Base-by-base conservation (phyloP, 2,113 vertebrate species). In the Malurus elegans region DNA sequence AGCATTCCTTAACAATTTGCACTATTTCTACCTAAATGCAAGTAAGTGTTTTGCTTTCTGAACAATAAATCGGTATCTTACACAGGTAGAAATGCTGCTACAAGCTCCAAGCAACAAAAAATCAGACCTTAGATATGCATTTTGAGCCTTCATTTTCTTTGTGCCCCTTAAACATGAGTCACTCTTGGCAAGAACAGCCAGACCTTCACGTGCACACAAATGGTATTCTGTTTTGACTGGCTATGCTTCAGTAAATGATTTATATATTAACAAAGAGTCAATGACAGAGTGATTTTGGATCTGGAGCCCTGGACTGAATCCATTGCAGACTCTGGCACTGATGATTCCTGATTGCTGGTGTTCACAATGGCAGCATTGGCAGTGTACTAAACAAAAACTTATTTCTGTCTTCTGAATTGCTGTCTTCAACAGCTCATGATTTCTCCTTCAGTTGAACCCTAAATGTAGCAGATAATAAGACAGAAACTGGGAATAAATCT, bases 161-260 rank as follows among this genome's bases (percentile, higher is more conserved):
- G 60, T 93, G 31, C 14, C 80, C 47, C 81, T 93, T 94, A 81
- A 88, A 89, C 32, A 88, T 90, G 92, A 96, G 91, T 84, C 92
- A 95, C 50, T 75, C 62, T 92, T 96, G 94, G 91, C 90, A 97
- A 45, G 72, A 94, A 38, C 66, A 81, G 40, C 12, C 73, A 74
- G 23, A 79, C 70, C 15, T 92, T 95, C 85, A 91, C 60, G 11
- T 95, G 78, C 61, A 73, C 84, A 90, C 86, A 96, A 95, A 91
- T 79, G 51, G 85, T 65, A 88, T 86, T 93, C 69, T 96, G 86
- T 94, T 97, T 94, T 96, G 89, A 96, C 93, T 97, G 95, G 40
- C 86, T 92, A 34, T 51, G 62, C 24, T 89, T 94, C 90, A 94
- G 73, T 66, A 96, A 96, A 92, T 96, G 47, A 94, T 97, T 96